Evolutionary conservation across 2,888 invertebrate species (phyloP).

Genomic region (Xylophagus ater): DNA sequence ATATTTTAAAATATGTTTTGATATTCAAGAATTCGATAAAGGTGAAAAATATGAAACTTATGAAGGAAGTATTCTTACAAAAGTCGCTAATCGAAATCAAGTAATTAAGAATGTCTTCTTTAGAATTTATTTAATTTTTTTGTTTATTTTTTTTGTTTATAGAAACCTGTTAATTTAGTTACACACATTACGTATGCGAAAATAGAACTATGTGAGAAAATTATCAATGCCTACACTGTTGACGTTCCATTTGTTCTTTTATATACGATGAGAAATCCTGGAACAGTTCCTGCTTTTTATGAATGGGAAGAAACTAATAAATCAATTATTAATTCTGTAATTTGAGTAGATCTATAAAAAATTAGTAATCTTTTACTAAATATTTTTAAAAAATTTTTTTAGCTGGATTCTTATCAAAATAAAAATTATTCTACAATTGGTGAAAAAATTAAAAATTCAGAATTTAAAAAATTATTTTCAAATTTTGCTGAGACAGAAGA

Average conservation of each 20-base stretch:
- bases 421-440: too few species aligned
- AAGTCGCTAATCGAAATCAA: background rate
- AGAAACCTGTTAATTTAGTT: slow-evolving; percentile 6
- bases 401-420: too few species aligned
- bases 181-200: slow-evolving; percentile 7
- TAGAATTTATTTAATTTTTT: background rate
- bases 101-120: background rate
- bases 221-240: slow-evolving; percentile 1
- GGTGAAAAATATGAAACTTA: slow-evolving; percentile 2
- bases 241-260: slow-evolving; percentile 5
- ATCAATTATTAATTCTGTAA: too few species aligned
- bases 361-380: too few species aligned
- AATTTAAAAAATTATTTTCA: too few species aligned
- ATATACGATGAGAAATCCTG: slow-evolving; percentile 11
- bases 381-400: too few species aligned
- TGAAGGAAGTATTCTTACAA: slow-evolving; percentile 8
- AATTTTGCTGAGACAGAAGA: too few species aligned
- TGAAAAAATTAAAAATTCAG: too few species aligned
- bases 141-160: background rate
- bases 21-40: background rate
- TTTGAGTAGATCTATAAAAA: too few species aligned
- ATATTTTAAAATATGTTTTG: slow-evolving; percentile 9
- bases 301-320: too few species aligned
- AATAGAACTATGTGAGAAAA: slow-evolving; percentile 2
- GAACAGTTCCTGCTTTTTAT: slow-evolving; percentile 5